Conservation (phyloP, 1,140 invertebrate genomes). For the Drosophila lini region DNA sequence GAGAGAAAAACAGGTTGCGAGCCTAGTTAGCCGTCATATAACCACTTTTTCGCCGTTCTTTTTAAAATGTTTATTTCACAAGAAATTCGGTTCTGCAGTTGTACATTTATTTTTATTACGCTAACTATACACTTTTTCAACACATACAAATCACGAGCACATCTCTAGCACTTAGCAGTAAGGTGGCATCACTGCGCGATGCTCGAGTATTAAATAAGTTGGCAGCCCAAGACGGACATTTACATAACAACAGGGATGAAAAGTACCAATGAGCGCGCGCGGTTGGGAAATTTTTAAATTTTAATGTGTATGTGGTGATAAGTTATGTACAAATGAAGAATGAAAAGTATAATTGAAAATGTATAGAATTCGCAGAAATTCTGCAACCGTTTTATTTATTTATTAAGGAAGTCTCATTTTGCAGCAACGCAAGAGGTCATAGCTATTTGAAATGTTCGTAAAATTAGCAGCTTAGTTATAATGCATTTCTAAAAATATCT, state of each 20-base stretch:
- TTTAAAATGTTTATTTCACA: not conserved
- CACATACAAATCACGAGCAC: slow-evolving; percentile 16
- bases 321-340: not conserved
- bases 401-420: not conserved
- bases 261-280: slow-evolving; percentile 34
- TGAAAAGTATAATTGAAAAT: not conserved
- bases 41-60: not conserved
- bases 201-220: slow-evolving; percentile 21
- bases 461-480: not conserved
- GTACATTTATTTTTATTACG: not conserved
- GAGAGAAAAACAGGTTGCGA: not conserved
- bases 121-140: not conserved
- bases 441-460: not conserved
- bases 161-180: slow-evolving; percentile 9
- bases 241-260: slow-evolving; percentile 29
- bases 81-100: not conserved
- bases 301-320: not conserved
- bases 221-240: slow-evolving; percentile 17
- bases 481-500: too few species aligned
- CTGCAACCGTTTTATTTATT: not conserved
- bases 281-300: slow-evolving; percentile 15
- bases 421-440: too few species aligned
- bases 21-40: not conserved
- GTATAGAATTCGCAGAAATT: not conserved
- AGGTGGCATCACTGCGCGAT: slow-evolving; percentile 28